Conservation (phyloP, 2,113 vertebrate species). For the Cololabis saira region DNA sequence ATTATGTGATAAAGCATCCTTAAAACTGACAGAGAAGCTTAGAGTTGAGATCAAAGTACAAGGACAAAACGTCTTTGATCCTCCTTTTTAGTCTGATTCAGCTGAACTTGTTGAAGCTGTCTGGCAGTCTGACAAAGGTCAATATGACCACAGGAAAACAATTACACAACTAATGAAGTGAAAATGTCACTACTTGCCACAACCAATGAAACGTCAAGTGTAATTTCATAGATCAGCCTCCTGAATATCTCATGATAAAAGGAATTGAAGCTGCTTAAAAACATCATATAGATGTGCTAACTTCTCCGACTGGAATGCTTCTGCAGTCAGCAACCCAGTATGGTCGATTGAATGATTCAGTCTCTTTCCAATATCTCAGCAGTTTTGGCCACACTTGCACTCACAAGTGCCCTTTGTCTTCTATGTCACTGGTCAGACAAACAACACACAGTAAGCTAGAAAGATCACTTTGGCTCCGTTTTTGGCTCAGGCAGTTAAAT, state of each 20-base stretch:
- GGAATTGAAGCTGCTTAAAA: not conserved
- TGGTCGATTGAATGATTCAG: slow-evolving; percentile 29
- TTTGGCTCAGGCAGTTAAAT: slow-evolving; percentile 9
- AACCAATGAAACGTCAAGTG: not conserved
- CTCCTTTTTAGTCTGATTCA: slow-evolving; percentile 34
- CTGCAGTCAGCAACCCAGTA: not conserved
- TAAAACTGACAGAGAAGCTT: slow-evolving; percentile 33
- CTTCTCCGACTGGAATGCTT: too few species aligned
- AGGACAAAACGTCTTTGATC: slow-evolving; percentile 55
- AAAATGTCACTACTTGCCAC: not conserved
- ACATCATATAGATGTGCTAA: too few species aligned
- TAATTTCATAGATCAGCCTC: not conserved
- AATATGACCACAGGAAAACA: slow-evolving; percentile 21
- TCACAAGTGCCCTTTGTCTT: slow-evolving; percentile 18
- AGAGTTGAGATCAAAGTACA: slow-evolving; percentile 45
- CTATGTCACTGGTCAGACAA: slow-evolving; percentile 23
- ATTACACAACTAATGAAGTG: not conserved
- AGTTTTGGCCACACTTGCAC: not conserved
- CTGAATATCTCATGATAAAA: not conserved
- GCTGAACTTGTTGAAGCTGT: slow-evolving; percentile 7
- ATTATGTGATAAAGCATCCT: slow-evolving; percentile 29
- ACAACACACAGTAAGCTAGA: slow-evolving; percentile 17
- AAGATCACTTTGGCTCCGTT: slow-evolving; percentile 13
- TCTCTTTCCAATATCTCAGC: not conserved
- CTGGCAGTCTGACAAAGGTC: slow-evolving; percentile 18